phyloP scores from a whole-genome alignment of 2,888 invertebrate genomes.

The Colletes collaris region DNA sequence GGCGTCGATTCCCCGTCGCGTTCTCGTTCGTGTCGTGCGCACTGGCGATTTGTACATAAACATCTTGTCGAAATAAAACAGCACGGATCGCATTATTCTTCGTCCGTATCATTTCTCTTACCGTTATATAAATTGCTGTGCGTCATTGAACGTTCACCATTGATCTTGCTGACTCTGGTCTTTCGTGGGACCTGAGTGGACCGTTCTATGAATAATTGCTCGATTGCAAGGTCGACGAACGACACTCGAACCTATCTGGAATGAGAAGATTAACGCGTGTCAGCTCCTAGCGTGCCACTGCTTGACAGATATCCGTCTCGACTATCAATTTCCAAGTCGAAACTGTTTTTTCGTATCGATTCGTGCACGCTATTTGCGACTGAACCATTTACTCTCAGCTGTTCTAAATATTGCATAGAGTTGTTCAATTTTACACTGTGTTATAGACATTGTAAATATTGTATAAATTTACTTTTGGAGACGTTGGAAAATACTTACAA shows the following conservation, averaged over 20 bases:
- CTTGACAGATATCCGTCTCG: background rate
- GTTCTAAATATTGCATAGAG: background rate
- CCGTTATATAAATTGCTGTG: background rate
- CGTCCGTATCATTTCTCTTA: constrained; percentile 10
- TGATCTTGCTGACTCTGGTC: constrained; percentile 19
- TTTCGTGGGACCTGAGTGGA: background rate
- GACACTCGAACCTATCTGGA: background rate
- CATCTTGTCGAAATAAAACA: constrained; percentile 1
- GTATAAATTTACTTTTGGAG: no score
- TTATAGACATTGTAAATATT: no score
- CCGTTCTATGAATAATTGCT: background rate
- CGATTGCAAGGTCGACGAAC: background rate
- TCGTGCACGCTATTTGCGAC: background rate
- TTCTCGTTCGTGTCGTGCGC: constrained; percentile 18
- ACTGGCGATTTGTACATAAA: constrained; percentile 11
- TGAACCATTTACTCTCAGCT: background rate
- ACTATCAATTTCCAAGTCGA: background rate
- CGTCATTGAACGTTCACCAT: constrained; percentile 37
- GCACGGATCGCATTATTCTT: background rate
- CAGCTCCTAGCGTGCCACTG: background rate
- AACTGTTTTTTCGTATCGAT: background rate
- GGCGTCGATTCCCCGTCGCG: constrained; percentile 1
- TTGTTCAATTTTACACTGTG: no score
- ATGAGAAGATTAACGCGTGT: constrained; percentile 27
- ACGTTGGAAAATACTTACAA: no score